Evolutionary conservation across 2,888 invertebrate species (phyloP), one percentile per base, ranked within the genome.

Genomic region (Panopea generosa): DNA sequence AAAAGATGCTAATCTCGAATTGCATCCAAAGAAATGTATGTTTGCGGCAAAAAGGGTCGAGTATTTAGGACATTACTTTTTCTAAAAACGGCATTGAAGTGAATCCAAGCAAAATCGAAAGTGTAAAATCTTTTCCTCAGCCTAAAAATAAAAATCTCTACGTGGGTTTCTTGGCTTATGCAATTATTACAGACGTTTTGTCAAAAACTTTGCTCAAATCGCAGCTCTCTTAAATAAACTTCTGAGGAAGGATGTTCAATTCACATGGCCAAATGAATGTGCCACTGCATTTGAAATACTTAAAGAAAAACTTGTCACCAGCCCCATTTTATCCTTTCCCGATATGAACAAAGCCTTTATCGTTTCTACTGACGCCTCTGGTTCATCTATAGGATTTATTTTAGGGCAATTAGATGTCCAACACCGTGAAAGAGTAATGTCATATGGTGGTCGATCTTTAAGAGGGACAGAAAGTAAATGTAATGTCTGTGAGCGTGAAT

Each of bases 361-460:
- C 14, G 14, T 77, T 16, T 70, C 81, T 38, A 73, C 69, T 52
- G 81, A 81, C 57, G 73, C 77, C 18, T 75, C 75, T 24, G 79
- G 49, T 9, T 24, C 55, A 16, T 59, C 80, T 9, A 22, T 80
- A 33, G 81, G 81, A 11, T 77, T 52, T 60, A 45, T 77, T 2
- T 43, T 77, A 29, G 74, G 71, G 16, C 74, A 77, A 43, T 0
- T 68, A 27, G 72, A 75, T 60, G 56, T 59, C 14, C 47, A 77
- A 45, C 72, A 61, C 3, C 27, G 56, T 24, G 80, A 81, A 60
- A 27, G 61, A n/a, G 82, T 79, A 7, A 77, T 81, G 16, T 50
- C 68, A 16, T 83, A 79, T 71, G 77, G 76, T 20, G 80, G 82
- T n/a, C 55, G 80, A 40, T 52, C 80, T 14, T 49, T 84, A 14